Evolutionary conservation across 2,113 vertebrate species (phyloP).

Genomic region (Cyanoderma ruficeps): DNA sequence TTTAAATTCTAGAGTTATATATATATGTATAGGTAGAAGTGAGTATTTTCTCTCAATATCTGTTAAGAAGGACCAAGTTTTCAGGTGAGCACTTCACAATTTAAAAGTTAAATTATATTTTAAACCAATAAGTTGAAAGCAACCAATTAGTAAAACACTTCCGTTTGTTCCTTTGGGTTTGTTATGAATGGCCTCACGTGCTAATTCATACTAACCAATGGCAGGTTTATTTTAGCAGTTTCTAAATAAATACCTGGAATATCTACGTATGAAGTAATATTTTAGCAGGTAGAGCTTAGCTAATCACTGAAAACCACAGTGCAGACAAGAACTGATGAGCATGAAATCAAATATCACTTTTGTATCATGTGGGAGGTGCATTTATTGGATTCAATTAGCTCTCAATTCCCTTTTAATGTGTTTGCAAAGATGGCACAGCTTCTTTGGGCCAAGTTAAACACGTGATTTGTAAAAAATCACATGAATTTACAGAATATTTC

Average conservation of each 20-base stretch:
- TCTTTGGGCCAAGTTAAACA: not conserved
- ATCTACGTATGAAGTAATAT: not conserved
- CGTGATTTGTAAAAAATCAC: accelerated
- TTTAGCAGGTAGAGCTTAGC: not conserved
- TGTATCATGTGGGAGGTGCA: not conserved
- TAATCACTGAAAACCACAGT: not conserved
- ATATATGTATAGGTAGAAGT: not conserved
- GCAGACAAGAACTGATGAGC: not conserved
- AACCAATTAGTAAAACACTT: not conserved
- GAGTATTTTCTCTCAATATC: not conserved
- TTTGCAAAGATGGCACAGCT: not conserved
- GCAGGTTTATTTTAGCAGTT: not conserved
- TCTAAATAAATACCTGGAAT: not conserved
- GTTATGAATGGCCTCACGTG: not conserved
- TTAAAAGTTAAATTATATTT: not conserved
- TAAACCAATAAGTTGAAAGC: not conserved
- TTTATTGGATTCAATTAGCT: not conserved
- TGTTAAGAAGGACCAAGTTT: not conserved
- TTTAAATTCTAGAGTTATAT: not conserved
- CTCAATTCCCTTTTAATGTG: not conserved
- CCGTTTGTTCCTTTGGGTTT: not conserved
- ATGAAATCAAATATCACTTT: not conserved
- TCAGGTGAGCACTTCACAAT: not conserved
- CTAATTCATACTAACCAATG: not conserved
- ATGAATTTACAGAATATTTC: not conserved